Evolutionary conservation across 2,888 invertebrate species (phyloP).

Genomic region (Pecten maximus): DNA sequence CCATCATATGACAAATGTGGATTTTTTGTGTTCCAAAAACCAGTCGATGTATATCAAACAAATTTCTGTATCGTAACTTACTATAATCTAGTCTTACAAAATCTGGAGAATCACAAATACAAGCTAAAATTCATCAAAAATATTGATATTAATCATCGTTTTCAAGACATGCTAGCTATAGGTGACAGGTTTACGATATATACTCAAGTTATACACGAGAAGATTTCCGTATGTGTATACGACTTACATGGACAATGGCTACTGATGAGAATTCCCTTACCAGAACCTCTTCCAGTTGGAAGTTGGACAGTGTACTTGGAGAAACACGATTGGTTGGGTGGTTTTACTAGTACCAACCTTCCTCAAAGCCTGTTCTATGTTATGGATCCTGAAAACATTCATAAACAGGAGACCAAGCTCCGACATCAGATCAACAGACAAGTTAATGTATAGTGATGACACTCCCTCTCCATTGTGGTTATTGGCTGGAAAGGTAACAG

Average conservation of each 20-base stretch:
- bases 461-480: too few relatives aligned
- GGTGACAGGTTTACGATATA: not conserved
- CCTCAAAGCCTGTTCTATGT: not conserved
- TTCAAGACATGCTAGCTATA: slow-evolving; percentile 7
- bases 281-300: not conserved
- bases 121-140: not conserved
- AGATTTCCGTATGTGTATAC: not conserved
- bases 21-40: slow-evolving; percentile 16
- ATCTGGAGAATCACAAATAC: not conserved
- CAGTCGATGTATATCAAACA: not conserved
- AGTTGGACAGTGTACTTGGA: not conserved
- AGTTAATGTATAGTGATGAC: not conserved
- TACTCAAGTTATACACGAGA: not conserved
- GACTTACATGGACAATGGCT: not conserved
- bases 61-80: not conserved
- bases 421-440: not conserved
- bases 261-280: not conserved
- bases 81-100: not conserved
- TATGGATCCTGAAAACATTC: not conserved
- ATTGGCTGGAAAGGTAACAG: too few relatives aligned
- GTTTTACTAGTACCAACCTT: slow-evolving; percentile 3
- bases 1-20: not conserved
- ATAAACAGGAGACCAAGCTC: not conserved
- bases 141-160: not conserved
- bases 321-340: not conserved